phyloP scores from a whole-genome alignment of 2,888 invertebrate species.

The Nesidiocoris tenuis region DNA sequence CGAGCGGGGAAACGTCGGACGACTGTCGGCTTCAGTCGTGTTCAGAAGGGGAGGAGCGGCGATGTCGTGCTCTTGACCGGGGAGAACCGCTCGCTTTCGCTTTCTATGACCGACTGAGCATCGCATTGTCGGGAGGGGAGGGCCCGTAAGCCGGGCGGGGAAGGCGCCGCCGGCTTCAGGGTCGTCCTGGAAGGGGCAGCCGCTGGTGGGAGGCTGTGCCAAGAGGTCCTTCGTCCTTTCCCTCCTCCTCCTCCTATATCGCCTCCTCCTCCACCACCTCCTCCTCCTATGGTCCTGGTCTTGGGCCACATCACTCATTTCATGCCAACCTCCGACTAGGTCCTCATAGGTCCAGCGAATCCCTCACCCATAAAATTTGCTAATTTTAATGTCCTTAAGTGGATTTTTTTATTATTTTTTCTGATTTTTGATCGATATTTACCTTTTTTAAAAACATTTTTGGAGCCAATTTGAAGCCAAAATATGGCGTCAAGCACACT shows the following conservation, averaged over 20 bases:
- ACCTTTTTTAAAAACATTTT: too few species aligned
- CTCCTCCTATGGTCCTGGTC: slow-evolving; percentile 19
- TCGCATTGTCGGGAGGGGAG: slow-evolving; percentile 46
- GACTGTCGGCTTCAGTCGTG: background rate
- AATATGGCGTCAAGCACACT: too few species aligned
- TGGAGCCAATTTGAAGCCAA: too few species aligned
- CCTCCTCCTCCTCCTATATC: background rate
- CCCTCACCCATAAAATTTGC: too few species aligned
- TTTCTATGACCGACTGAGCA: slow-evolving; percentile 53
- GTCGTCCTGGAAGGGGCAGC: background rate
- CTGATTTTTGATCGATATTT: too few species aligned
- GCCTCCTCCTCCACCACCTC: too few species aligned
- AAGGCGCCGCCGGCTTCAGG: background rate
- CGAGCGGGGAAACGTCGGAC: background rate
- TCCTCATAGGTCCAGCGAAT: too few species aligned
- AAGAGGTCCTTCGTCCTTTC: background rate
- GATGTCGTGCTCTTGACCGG: slow-evolving; percentile 49
- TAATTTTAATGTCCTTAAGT: too few species aligned
- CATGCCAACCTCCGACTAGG: background rate
- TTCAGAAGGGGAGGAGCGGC: slow-evolving; percentile 10
- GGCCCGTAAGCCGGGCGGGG: background rate
- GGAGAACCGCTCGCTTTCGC: slow-evolving; percentile 52
- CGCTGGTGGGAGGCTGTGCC: background rate
- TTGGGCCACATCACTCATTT: background rate
- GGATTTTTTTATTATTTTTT: too few species aligned